phyloP scores from a whole-genome alignment of 2,113 vertebrate species.

The Ammodramus savannarum region DNA sequence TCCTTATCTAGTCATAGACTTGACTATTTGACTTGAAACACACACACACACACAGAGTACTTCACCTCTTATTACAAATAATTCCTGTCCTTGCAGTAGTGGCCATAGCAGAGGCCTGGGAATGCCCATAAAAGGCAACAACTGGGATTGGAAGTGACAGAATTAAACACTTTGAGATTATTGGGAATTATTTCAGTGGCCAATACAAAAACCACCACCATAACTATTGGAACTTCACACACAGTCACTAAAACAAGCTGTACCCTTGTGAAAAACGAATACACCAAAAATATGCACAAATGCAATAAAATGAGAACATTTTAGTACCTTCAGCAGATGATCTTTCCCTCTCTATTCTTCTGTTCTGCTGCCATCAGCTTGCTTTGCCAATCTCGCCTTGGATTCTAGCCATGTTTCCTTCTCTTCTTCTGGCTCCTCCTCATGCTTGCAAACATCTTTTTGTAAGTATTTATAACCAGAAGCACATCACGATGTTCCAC shows the following conservation, averaged over 20 bases:
- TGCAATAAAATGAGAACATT: background rate
- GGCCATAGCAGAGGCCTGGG: background rate
- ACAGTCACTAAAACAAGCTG: background rate
- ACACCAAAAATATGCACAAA: background rate
- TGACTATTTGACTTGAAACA: background rate
- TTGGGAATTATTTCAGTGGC: background rate
- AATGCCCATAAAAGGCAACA: background rate
- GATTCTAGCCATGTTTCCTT: background rate
- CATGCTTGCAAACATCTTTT: slow-evolving; percentile 15
- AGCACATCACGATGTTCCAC: background rate
- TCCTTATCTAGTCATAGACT: background rate
- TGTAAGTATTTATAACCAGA: slow-evolving; percentile 34
- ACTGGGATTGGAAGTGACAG: background rate
- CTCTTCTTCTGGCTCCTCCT: slow-evolving; percentile 34
- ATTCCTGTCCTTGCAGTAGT: background rate
- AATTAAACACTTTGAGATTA: background rate
- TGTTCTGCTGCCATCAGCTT: background rate
- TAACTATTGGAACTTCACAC: background rate
- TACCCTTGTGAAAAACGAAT: background rate
- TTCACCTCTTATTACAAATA: background rate
- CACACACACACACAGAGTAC: background rate
- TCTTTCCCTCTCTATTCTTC: slow-evolving; percentile 15
- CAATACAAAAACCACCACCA: background rate
- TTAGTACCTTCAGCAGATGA: slow-evolving; percentile 30
- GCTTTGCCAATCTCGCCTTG: background rate